Evolutionary conservation across 2,888 invertebrate species (phyloP).

Genomic region (Drosophila picticornis): DNA sequence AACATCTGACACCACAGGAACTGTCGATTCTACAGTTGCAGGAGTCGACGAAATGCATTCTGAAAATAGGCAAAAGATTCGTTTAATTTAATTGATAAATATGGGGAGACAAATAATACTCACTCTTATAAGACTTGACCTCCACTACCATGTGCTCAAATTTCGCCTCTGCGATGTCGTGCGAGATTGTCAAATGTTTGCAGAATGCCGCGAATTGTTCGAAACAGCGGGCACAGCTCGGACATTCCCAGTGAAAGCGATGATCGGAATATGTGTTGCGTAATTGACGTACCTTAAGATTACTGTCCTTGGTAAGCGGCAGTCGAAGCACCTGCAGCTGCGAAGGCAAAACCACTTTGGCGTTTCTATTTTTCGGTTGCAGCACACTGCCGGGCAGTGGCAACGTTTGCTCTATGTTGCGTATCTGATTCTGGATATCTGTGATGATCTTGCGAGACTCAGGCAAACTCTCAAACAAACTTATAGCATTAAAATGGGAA

Average conservation of each 20-base stretch:
- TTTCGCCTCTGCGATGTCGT: conserved; percentile 34
- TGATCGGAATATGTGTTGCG: conserved; percentile 48
- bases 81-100: background rate
- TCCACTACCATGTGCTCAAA: conserved; percentile 46
- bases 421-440: conserved; percentile 72
- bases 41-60: background rate
- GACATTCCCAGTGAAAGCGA: conserved; percentile 73
- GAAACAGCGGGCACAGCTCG: conserved; percentile 63
- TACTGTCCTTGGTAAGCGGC: conserved; percentile 13
- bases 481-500: conserved; percentile 41
- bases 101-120: conserved; percentile 18
- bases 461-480: conserved; percentile 66
- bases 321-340: conserved; percentile 19
- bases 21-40: background rate
- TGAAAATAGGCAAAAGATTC: background rate
- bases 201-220: conserved; percentile 58
- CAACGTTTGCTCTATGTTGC: conserved; percentile 56
- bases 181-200: conserved; percentile 59
- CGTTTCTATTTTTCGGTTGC: conserved; percentile 30
- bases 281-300: conserved; percentile 33
- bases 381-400: conserved; percentile 63
- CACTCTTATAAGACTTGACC: conserved; percentile 53
- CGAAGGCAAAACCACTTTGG: background rate
- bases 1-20: background rate
- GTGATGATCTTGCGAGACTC: conserved; percentile 74